Conservation (phyloP, 1,140 invertebrate genomes). For the Scylla paramamosain region DNA sequence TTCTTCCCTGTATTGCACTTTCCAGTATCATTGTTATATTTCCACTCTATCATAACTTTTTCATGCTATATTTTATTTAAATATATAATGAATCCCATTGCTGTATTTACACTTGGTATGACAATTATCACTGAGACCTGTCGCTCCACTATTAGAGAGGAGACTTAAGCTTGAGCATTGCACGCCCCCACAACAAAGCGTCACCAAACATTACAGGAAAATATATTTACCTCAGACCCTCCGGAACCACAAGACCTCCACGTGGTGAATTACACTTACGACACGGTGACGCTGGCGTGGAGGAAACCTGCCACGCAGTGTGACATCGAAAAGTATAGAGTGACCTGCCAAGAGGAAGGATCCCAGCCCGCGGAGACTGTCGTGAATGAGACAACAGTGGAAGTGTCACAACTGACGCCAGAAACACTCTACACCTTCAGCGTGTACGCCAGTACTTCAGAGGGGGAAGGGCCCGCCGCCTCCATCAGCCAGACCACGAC, state of each 20-base stretch:
- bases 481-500: neutral
- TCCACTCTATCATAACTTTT: too few species aligned
- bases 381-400: neutral
- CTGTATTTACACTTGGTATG: neutral
- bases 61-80: too few species aligned
- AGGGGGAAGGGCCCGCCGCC: neutral
- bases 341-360: neutral
- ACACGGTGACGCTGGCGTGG: neutral
- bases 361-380: neutral
- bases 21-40: neutral
- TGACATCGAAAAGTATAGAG: neutral
- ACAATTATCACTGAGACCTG: neutral
- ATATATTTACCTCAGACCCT: neutral
- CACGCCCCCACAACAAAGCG: neutral
- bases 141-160: too few species aligned
- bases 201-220: neutral
- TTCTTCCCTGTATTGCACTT: too few species aligned
- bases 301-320: neutral
- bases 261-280: neutral
- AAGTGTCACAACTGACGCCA: neutral
- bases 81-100: too few species aligned
- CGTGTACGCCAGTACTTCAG: neutral
- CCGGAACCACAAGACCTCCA: neutral
- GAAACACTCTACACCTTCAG: neutral
- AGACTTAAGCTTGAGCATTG: too few species aligned